Evolutionary conservation across 2,888 invertebrate genomes (phyloP).

Genomic region (Camptogramma bilineatum): DNA sequence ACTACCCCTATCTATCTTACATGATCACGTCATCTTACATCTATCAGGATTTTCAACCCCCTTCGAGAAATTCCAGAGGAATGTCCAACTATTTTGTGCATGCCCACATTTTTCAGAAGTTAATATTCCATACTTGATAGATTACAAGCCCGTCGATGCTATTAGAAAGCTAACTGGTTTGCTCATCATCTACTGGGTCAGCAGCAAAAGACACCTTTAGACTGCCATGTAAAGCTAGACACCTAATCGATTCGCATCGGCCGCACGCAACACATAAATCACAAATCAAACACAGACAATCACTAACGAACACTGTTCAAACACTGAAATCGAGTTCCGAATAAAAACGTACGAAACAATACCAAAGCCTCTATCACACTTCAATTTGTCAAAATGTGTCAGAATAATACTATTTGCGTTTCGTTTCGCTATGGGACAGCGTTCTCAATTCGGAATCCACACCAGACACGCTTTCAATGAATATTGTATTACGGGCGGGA

Average conservation of each 20-base stretch:
- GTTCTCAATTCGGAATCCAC: constrained; percentile 51
- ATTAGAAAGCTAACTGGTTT: too few species aligned
- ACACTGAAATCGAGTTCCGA: constrained; percentile 71
- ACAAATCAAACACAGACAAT: constrained; percentile 76
- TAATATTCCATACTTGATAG: too few species aligned
- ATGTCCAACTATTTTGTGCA: too few species aligned
- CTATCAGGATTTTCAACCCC: too few species aligned
- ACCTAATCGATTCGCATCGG: constrained; percentile 64
- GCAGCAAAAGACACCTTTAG: not conserved
- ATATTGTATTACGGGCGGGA: constrained; percentile 64
- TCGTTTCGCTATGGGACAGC: constrained; percentile 47
- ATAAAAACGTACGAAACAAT: constrained; percentile 75
- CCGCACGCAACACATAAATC: constrained; percentile 69
- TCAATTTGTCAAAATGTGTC: constrained; percentile 77
- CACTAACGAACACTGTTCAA: constrained; percentile 79
- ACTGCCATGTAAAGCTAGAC: not conserved
- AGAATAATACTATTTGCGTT: constrained; percentile 63
- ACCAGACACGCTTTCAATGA: constrained; percentile 64
- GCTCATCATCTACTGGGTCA: too few species aligned
- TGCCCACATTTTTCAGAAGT: too few species aligned
- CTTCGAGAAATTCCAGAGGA: too few species aligned
- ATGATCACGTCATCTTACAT: too few species aligned
- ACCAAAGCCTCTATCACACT: constrained; percentile 65
- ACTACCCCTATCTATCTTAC: too few species aligned
- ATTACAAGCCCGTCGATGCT: too few species aligned